phyloP scores from a whole-genome alignment of 2,797 vertebrate species.

The Diceros bicornis region DNA sequence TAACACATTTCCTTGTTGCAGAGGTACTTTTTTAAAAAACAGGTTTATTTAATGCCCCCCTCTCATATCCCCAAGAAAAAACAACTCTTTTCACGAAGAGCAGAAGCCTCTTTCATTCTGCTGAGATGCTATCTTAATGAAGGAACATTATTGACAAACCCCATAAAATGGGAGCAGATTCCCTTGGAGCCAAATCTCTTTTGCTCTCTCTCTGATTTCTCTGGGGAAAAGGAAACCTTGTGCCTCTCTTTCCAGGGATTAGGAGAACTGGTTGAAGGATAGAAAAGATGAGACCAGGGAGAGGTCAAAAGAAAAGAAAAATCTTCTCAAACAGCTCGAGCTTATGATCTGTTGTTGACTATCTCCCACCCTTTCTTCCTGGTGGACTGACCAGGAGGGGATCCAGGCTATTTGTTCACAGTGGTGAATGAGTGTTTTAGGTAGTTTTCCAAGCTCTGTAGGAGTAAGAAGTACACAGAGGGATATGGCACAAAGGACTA shows the following conservation, averaged over 20 bases:
- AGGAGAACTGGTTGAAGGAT: constrained; percentile 13
- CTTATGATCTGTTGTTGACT: not conserved
- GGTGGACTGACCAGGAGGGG: not conserved
- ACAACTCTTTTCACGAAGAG: constrained; percentile 65
- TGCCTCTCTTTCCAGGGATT: constrained; percentile 78
- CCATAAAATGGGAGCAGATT: constrained; percentile 73
- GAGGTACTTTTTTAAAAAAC: constrained; percentile 86
- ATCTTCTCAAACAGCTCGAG: not conserved
- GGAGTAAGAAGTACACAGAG: not conserved
- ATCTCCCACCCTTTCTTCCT: not conserved
- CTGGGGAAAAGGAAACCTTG: constrained; percentile 59
- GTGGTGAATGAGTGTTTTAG: not conserved
- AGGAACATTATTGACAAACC: constrained; percentile 76
- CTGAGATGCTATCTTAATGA: constrained; percentile 76
- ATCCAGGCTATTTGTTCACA: not conserved
- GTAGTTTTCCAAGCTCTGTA: constrained; percentile 36
- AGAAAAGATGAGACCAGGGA: not conserved
- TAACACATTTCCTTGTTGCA: constrained; percentile 89
- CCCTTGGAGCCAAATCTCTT: constrained; percentile 75
- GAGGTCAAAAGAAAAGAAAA: constrained; percentile 39
- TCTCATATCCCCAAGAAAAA: constrained; percentile 71
- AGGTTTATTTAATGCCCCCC: constrained; percentile 87
- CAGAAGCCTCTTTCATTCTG: constrained; percentile 65
- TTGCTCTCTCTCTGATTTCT: constrained; percentile 65
- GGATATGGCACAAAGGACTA: not conserved